Conservation (phyloP, 2,113 vertebrate genomes). For the Nerophis lumbriciformis region DNA sequence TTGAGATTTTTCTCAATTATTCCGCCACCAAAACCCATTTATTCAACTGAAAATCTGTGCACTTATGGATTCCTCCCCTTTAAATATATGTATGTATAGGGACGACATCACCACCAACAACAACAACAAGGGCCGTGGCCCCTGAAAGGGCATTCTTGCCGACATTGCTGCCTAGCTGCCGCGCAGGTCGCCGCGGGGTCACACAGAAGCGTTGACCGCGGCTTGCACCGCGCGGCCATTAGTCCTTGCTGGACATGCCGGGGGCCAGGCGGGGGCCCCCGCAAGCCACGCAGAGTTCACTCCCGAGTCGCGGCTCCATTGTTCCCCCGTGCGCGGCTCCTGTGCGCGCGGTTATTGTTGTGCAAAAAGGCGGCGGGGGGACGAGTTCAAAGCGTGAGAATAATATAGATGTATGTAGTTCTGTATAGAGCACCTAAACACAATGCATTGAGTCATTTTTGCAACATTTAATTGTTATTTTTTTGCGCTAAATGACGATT, state of each 20-base stretch:
- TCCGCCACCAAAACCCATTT: slow-evolving; percentile 16
- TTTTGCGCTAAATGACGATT: too few species aligned
- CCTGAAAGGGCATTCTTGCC: slow-evolving; percentile 64
- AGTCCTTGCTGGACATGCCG: slow-evolving; percentile 57
- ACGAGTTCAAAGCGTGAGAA: slow-evolving; percentile 4
- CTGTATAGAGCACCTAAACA: too few species aligned
- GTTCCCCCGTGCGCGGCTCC: slow-evolving; percentile 18
- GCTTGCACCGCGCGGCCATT: slow-evolving; percentile 59
- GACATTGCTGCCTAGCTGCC: slow-evolving; percentile 66
- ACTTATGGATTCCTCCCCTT: slow-evolving; percentile 39
- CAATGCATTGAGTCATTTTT: too few species aligned
- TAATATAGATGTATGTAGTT: background rate
- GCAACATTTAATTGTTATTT: too few species aligned
- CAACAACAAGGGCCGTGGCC: slow-evolving; percentile 39
- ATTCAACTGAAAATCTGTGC: slow-evolving; percentile 32
- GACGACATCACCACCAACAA: slow-evolving; percentile 17
- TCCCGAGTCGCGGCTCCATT: slow-evolving; percentile 55
- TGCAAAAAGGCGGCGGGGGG: slow-evolving; percentile 18
- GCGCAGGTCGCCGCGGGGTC: slow-evolving; percentile 60
- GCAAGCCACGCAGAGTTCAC: slow-evolving; percentile 61
- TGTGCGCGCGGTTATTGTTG: slow-evolving; percentile 23
- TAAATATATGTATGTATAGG: background rate
- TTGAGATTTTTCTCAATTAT: slow-evolving; percentile 55
- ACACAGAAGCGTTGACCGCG: slow-evolving; percentile 64
- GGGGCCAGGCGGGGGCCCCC: slow-evolving; percentile 46